Evolutionary conservation across 2,888 invertebrate genomes (phyloP).

Genomic region (Eurois occulta): DNA sequence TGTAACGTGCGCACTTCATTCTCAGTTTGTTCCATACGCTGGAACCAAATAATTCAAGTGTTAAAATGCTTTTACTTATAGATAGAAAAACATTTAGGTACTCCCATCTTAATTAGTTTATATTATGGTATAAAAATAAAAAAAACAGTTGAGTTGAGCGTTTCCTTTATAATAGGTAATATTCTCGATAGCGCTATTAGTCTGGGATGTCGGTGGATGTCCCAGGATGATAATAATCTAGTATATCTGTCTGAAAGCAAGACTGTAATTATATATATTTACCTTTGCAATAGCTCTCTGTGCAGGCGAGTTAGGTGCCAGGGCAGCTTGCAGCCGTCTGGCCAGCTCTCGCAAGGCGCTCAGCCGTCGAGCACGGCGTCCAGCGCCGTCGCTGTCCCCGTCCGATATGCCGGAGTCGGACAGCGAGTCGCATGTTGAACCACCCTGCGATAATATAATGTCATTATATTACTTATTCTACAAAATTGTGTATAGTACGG

Average conservation of each 20-base stretch:
- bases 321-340: conserved; percentile 92
- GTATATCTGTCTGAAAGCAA: background rate
- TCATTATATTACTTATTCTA: no score
- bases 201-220: background rate
- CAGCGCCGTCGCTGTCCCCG: conserved; percentile 92
- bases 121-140: background rate
- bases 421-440: conserved; percentile 92
- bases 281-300: conserved; percentile 92
- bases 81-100: background rate
- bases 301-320: conserved; percentile 92
- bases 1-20: conserved; percentile 93
- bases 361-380: conserved; percentile 92
- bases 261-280: conserved; percentile 20
- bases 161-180: background rate
- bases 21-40: conserved; percentile 93
- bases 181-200: background rate
- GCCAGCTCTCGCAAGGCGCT: conserved; percentile 92
- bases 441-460: conserved; percentile 82
- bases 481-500: no score
- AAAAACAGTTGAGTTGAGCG: background rate
- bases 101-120: background rate
- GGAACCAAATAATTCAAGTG: conserved; percentile 62
- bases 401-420: conserved; percentile 95
- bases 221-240: background rate
- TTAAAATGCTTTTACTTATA: background rate